Conservation (phyloP, 1,140 invertebrate species). For the Linepithema humile region DNA sequence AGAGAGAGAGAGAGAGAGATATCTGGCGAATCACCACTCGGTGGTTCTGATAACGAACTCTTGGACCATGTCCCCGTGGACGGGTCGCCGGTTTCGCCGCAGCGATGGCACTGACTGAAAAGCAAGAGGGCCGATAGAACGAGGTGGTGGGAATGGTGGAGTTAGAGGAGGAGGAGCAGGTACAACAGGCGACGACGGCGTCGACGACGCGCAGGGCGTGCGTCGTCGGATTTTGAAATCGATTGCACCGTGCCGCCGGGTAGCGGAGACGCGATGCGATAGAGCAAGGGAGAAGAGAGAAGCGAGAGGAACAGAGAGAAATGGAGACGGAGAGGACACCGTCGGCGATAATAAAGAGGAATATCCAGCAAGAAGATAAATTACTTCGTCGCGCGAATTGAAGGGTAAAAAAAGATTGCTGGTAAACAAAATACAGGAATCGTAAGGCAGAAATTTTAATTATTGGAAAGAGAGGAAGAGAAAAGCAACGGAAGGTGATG, state of each 20-base stretch:
- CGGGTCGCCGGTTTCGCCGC: constrained; percentile 47
- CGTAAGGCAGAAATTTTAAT: not conserved
- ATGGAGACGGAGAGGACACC: not conserved
- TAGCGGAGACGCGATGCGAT: constrained; percentile 39
- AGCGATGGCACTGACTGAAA: constrained; percentile 62
- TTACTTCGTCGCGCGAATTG: not conserved
- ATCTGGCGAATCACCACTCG: constrained; percentile 51
- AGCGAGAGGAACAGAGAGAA: not conserved
- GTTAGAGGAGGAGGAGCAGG: constrained; percentile 19
- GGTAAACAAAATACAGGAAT: not conserved
- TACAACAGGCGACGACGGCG: constrained; percentile 43
- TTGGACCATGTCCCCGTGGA: constrained; percentile 43
- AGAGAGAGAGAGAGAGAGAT: too few species aligned
- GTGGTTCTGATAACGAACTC: not conserved
- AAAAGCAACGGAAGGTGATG: not conserved
- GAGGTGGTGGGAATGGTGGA: not conserved
- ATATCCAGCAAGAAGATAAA: not conserved
- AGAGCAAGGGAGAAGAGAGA: constrained; percentile 20
- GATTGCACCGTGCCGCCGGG: constrained; percentile 63
- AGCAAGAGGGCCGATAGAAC: not conserved
- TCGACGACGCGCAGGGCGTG: constrained; percentile 58
- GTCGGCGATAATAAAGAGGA: not conserved
- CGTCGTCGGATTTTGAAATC: constrained; percentile 65
- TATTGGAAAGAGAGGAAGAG: not conserved
- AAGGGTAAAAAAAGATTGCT: not conserved